These are phyloP conservation scores for Phallusia fumigata DNA, from an alignment of 23 tunicate genomes.

Conservation along the genomic window DNA sequence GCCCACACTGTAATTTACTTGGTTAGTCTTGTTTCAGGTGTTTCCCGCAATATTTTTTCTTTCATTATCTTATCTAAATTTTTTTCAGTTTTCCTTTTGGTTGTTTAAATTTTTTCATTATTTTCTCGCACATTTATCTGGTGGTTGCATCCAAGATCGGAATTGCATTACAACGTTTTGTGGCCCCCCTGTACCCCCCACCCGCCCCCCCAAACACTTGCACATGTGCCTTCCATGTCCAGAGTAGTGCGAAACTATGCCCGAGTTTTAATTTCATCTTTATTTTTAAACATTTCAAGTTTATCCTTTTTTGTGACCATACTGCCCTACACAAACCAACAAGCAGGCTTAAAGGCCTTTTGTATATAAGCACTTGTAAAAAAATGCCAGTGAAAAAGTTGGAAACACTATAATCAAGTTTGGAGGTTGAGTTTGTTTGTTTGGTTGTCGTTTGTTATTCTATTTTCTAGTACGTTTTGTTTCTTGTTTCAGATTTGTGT, in stretches of 20 bases:
- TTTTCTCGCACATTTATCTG: background rate
- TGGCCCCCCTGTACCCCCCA: no score
- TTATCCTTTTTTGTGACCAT: background rate
- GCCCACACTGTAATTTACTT: slow-evolving; percentile 45
- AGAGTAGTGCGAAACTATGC: background rate
- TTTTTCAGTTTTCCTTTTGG: slow-evolving; percentile 11
- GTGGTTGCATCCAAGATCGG: background rate
- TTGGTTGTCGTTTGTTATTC: slow-evolving; percentile 7
- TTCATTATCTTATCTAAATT: slow-evolving; percentile 1
- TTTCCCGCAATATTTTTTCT: slow-evolving; percentile 8
- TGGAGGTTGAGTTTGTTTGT: background rate
- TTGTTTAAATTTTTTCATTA: slow-evolving; percentile 12
- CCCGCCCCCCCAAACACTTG: background rate
- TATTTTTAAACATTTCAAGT: background rate
- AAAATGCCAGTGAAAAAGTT: background rate
- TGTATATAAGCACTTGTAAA: slow-evolving; percentile 10
- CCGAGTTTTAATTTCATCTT: background rate
- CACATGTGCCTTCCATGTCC: background rate
- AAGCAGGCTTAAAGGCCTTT: background rate
- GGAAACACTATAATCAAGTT: background rate
- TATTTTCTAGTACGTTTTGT: slow-evolving; percentile 6
- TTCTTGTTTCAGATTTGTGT: slow-evolving; percentile 14
- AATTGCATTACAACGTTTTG: no score
- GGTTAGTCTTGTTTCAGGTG: slow-evolving; percentile 25
- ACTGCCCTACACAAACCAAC: slow-evolving; percentile 14